Evolutionary conservation across 2,888 invertebrate species (phyloP), one percentile per base, ranked within the genome.

Genomic region (Melinaea marsaeus): DNA sequence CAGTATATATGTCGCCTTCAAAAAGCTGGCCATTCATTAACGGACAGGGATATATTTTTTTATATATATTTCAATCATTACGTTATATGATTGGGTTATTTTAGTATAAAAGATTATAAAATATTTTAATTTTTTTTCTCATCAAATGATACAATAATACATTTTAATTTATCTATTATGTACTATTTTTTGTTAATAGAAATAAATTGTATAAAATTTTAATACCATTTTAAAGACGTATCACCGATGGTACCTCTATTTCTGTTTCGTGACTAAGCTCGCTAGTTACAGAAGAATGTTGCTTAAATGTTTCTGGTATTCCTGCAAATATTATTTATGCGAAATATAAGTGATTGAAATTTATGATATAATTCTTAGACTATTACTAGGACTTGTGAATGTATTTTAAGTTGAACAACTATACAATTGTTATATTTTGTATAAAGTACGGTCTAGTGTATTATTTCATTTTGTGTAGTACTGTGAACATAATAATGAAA

Each of bases 261-360:
- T 71, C 65, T 65, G 75, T 84, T 83, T 82, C 88, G 88, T 89
- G 88, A 88, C 88, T 86, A 78, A 76, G 79, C 79, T 81, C 80
- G 84, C 83, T 83, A 83, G 85, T 85, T 85, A 84, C 75, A 77
- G 77, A 72, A 81, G 83, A 84, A 86, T 88, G 83, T 79, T 79
- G 81, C 80, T 81, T 78, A 84, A 84, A 82, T 80, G 85, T 86
- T 86, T 87, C 83, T 76, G 82, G 82, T 84, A 85, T 86, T 85
- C 79, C 81, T 73, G 84, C 81, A 84, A 86, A 84, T 83, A 84
- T 81, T 80, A 82, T 83, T 83, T 79, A 67, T 59, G 59, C 32
- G 61, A 48, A 67, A 61, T 64, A 33, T 57, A 72, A 74, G 76
- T 75, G 72, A 78, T 75, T 78, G 72, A 69, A 69, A 69, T 64